These are phyloP conservation scores for Mylabris phalerata DNA, from an alignment of 1,140 invertebrate genomes.

Conservation along the genomic window DNA sequence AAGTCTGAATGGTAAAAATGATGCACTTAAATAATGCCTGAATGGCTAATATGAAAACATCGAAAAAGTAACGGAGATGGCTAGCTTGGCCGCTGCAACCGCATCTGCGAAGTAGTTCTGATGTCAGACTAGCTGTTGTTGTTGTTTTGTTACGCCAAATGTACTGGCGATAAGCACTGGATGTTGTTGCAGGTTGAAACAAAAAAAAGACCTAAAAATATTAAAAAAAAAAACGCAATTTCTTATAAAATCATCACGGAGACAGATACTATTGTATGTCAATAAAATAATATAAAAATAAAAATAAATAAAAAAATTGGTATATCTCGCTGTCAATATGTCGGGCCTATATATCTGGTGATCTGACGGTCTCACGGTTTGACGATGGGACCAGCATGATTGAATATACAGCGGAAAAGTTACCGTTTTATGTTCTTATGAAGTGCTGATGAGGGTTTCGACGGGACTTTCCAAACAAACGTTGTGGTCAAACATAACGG, in stretches of 20 bases:
- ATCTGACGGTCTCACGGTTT: constrained; percentile 7
- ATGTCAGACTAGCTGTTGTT: constrained; percentile 13
- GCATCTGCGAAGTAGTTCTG: constrained; percentile 7
- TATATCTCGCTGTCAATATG: constrained; percentile 4
- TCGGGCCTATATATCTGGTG: constrained; percentile 8
- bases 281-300: no score
- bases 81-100: constrained; percentile 27
- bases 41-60: not conserved
- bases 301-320: not conserved
- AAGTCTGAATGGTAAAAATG: constrained; percentile 13
- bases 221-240: constrained; percentile 4
- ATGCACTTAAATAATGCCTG: constrained; percentile 9
- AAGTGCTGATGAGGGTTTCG: constrained; percentile 97
- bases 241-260: constrained; percentile 3
- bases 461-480: constrained; percentile 95
- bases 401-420: constrained; percentile 21
- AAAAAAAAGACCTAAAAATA: not conserved
- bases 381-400: constrained; percentile 17
- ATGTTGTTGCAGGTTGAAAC: constrained; percentile 28
- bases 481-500: constrained; percentile 94
- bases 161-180: constrained; percentile 16
- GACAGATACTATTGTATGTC: not conserved
- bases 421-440: constrained; percentile 41
- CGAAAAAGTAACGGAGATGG: constrained; percentile 16
- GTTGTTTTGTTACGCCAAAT: constrained; percentile 12